Conservation (phyloP, 30 jellyfish, hydroid and myxozoan species). For the Aurelia aurita region DNA sequence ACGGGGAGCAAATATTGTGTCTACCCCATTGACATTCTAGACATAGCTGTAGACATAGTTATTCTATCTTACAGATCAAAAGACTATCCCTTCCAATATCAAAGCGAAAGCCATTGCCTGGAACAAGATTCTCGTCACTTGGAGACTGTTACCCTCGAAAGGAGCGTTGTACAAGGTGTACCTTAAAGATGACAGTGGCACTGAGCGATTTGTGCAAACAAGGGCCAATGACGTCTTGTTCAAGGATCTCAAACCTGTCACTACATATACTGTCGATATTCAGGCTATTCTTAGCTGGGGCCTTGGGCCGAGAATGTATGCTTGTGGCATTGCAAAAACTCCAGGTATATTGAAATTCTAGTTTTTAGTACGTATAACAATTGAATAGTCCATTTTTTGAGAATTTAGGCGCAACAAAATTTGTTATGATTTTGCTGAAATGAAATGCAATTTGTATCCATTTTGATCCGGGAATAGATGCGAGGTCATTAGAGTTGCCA, state of each 20-base stretch:
- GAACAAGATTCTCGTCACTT: constrained; percentile 19
- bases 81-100: constrained; percentile 9
- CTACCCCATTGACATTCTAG: neutral
- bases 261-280: constrained; percentile 18
- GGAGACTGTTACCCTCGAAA: constrained; percentile 16
- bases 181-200: constrained; percentile 1
- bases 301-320: constrained; percentile 24
- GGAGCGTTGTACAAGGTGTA: constrained; percentile 4
- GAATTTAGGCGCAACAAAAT: no score
- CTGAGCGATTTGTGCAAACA: constrained; percentile 20
- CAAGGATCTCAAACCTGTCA: constrained; percentile 11
- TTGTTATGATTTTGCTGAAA: no score
- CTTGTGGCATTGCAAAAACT: neutral
- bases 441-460: no score
- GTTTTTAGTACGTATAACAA: no score
- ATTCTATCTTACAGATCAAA: neutral
- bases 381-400: no score
- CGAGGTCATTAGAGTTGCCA: no score
- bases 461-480: no score
- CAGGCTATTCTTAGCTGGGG: constrained; percentile 35
- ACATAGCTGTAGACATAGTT: neutral
- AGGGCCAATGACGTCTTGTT: neutral
- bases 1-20: neutral
- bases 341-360: constrained; percentile 6
- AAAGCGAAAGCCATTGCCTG: constrained; percentile 11